Evolutionary conservation across 2,888 invertebrate genomes (phyloP).

Genomic region (Ariolimax columbianus): DNA sequence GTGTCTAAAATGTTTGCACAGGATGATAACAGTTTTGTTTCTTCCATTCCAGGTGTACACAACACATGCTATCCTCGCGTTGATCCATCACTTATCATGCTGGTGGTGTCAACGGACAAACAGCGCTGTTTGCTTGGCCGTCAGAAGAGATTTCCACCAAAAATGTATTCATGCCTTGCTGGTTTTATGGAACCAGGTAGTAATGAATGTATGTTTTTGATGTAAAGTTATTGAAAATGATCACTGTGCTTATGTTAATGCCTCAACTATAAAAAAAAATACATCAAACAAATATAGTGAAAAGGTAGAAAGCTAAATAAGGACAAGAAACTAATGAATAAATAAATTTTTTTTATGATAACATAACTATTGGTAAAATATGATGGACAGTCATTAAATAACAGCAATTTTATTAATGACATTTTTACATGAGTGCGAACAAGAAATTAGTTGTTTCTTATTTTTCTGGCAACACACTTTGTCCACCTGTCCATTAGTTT

Average conservation of each 20-base stretch:
- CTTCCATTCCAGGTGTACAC: slow-evolving; percentile 66
- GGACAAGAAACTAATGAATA: too few relatives aligned
- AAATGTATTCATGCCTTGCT: slow-evolving; percentile 82
- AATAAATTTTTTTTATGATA: too few relatives aligned
- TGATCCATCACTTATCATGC: slow-evolving; percentile 80
- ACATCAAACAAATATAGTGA: too few relatives aligned
- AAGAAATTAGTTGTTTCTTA: too few relatives aligned
- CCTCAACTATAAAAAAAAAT: neutral
- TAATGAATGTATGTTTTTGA: neutral
- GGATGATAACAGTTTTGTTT: neutral
- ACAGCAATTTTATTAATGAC: too few relatives aligned
- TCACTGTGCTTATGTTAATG: neutral
- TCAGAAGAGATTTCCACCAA: slow-evolving; percentile 79
- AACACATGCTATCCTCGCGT: slow-evolving; percentile 78
- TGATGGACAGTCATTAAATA: too few relatives aligned
- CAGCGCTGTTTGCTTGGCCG: slow-evolving; percentile 80
- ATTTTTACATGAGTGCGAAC: too few relatives aligned
- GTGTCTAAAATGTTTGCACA: too few relatives aligned
- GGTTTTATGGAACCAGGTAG: slow-evolving; percentile 81
- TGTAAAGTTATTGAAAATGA: neutral
- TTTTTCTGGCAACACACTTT: too few relatives aligned
- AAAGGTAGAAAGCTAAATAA: too few relatives aligned
- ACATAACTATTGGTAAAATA: too few relatives aligned
- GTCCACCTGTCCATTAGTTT: too few relatives aligned
- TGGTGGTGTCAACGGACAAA: slow-evolving; percentile 79